phyloP scores from a whole-genome alignment of 2,888 invertebrate genomes.

The Acleris sparsana region DNA sequence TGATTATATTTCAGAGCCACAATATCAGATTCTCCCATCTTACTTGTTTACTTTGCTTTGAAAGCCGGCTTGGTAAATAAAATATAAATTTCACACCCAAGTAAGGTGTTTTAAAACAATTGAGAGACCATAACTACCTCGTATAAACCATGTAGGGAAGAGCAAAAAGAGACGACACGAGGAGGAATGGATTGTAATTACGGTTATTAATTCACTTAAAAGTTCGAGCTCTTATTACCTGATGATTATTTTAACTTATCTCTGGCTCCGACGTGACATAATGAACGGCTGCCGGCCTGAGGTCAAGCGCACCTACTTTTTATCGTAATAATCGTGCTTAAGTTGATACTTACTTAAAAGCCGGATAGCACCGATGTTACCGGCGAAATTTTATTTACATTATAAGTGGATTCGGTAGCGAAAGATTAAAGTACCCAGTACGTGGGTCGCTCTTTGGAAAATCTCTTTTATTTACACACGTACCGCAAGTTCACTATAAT shows the following conservation, averaged over 20 bases:
- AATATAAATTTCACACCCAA: slow-evolving; percentile 31
- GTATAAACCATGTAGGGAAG: slow-evolving; percentile 12
- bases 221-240: slow-evolving; percentile 18
- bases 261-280: slow-evolving; percentile 26
- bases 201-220: slow-evolving; percentile 34
- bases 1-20: slow-evolving; percentile 5
- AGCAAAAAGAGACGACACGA: slow-evolving; percentile 18
- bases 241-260: slow-evolving; percentile 30
- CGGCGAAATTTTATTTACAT: too few relatives aligned
- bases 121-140: slow-evolving; percentile 22
- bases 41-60: neutral
- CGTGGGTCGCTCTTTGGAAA: too few relatives aligned
- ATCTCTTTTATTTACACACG: too few relatives aligned
- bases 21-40: slow-evolving; percentile 25
- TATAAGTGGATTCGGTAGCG: too few relatives aligned
- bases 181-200: slow-evolving; percentile 32
- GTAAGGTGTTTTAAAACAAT: slow-evolving; percentile 34
- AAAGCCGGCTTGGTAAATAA: slow-evolving; percentile 26
- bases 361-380: slow-evolving; percentile 11
- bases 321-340: slow-evolving; percentile 15
- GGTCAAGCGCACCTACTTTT: slow-evolving; percentile 31
- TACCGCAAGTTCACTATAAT: too few relatives aligned
- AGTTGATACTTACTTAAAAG: slow-evolving; percentile 19
- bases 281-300: slow-evolving; percentile 21
- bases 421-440: too few relatives aligned